phyloP scores from a whole-genome alignment of 1,140 invertebrate genomes.

The Bombyx mori region DNA sequence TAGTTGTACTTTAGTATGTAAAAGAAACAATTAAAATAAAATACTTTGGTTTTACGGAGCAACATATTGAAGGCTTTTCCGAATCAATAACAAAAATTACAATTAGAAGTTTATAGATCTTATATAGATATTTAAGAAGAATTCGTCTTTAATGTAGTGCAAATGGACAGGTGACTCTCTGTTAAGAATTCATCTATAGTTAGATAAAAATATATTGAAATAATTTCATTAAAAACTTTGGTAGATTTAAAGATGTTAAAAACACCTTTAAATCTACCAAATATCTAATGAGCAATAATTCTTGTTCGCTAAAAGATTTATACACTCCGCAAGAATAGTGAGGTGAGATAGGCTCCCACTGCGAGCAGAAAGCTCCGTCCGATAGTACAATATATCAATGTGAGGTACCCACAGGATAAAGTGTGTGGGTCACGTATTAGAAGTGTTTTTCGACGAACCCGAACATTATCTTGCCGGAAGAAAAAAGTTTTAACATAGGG shows the following conservation, averaged over 20 bases:
- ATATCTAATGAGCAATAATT: slow-evolving; percentile 34
- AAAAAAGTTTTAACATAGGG: slow-evolving; percentile 21
- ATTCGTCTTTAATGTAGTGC: too few relatives aligned
- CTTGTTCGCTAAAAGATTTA: slow-evolving; percentile 32
- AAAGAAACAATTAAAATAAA: too few relatives aligned
- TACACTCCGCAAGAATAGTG: slow-evolving; percentile 25
- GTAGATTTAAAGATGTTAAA: neutral
- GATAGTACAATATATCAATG: slow-evolving; percentile 45
- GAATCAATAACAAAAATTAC: too few relatives aligned
- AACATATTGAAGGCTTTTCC: too few relatives aligned
- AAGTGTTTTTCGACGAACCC: slow-evolving; percentile 50
- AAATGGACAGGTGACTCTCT: too few relatives aligned
- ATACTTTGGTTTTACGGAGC: too few relatives aligned
- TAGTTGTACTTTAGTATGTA: too few relatives aligned
- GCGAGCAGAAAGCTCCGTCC: slow-evolving; percentile 13
- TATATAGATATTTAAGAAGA: too few relatives aligned
- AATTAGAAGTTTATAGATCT: too few relatives aligned
- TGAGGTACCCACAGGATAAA: slow-evolving; percentile 33
- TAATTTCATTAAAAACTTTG: too few relatives aligned
- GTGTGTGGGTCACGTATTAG: slow-evolving; percentile 43
- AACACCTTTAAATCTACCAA: slow-evolving; percentile 15
- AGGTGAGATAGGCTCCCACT: slow-evolving; percentile 24
- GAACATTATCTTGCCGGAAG: slow-evolving; percentile 32
- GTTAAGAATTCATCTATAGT: too few relatives aligned
- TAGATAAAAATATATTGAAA: too few relatives aligned